Evolutionary conservation across 2,888 invertebrate species (phyloP).

Genomic region (Thecophora atra): DNA sequence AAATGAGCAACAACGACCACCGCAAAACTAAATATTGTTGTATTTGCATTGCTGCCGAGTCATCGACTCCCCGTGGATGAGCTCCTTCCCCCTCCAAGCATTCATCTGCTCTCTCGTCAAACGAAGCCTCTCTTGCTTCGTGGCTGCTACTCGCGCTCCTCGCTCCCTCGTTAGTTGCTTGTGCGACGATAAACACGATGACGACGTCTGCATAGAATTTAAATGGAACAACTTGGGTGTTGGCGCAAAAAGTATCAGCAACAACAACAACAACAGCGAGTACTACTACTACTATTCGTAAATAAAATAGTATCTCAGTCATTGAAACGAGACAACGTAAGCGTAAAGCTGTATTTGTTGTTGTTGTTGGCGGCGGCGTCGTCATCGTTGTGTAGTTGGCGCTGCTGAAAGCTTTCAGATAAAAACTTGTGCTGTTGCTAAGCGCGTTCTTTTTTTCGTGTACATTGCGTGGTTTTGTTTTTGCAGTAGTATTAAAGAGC

Average conservation of each 20-base stretch:
- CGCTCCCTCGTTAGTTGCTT: too few relatives aligned
- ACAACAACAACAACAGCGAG: constrained; percentile 12
- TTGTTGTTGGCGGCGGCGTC: background rate
- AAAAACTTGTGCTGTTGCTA: constrained; percentile 28
- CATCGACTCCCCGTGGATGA: too few relatives aligned
- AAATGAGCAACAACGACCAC: too few relatives aligned
- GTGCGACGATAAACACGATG: background rate
- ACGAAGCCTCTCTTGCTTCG: too few relatives aligned
- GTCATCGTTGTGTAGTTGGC: background rate
- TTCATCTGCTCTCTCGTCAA: too few relatives aligned
- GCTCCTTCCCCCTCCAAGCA: too few relatives aligned
- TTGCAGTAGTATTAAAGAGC: background rate
- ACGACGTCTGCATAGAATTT: background rate
- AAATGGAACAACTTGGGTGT: constrained; percentile 32
- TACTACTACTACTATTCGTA: background rate
- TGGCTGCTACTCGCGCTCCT: too few relatives aligned
- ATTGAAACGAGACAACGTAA: background rate
- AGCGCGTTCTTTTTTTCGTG: constrained; percentile 19
- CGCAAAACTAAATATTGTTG: too few relatives aligned
- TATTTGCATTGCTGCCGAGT: too few relatives aligned
- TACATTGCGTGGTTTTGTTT: constrained; percentile 2
- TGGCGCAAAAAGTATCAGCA: constrained; percentile 30
- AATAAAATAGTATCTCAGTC: too few relatives aligned
- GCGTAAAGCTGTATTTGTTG: background rate
- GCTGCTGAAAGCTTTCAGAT: constrained; percentile 15